Conservation (phyloP, 2,888 invertebrate genomes). For the Silvanus unidentatus region DNA sequence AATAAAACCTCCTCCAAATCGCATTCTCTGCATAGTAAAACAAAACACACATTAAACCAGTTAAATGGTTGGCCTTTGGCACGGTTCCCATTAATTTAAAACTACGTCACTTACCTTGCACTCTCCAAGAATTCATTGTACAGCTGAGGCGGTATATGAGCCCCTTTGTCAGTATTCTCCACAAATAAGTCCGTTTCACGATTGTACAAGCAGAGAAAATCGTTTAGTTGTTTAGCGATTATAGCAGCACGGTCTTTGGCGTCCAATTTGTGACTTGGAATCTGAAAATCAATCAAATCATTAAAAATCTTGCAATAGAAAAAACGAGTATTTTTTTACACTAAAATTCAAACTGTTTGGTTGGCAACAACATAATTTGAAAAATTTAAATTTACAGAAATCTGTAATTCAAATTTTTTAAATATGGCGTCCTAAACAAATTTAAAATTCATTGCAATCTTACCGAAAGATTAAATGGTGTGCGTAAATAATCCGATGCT, state of each 20-base stretch:
- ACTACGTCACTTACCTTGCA: conserved; percentile 48
- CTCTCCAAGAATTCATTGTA: conserved; percentile 57
- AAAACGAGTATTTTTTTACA: no score
- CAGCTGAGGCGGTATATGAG: conserved; percentile 50
- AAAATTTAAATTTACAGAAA: no score
- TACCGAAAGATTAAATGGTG: conserved; percentile 61
- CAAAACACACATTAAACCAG: background rate
- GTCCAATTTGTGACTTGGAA: conserved; percentile 64
- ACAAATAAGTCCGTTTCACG: conserved; percentile 74
- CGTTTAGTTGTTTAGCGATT: conserved; percentile 76
- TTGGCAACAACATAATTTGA: no score
- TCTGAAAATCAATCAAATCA: conserved; percentile 44
- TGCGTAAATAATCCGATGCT: conserved; percentile 63
- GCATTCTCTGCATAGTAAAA: conserved; percentile 57
- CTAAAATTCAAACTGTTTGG: no score
- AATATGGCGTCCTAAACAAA: no score
- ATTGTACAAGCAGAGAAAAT: conserved; percentile 78
- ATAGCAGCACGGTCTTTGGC: conserved; percentile 79
- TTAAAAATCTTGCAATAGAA: conserved; percentile 44
- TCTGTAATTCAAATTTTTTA: no score
- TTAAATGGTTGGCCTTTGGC: conserved; percentile 5
- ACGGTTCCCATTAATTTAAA: no score
- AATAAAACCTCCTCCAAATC: conserved; percentile 68
- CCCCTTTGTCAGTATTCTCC: conserved; percentile 63
- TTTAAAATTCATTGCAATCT: conserved; percentile 9